Evolutionary conservation across 2,888 invertebrate genomes (phyloP).

Genomic region (Ophion ellenae): DNA sequence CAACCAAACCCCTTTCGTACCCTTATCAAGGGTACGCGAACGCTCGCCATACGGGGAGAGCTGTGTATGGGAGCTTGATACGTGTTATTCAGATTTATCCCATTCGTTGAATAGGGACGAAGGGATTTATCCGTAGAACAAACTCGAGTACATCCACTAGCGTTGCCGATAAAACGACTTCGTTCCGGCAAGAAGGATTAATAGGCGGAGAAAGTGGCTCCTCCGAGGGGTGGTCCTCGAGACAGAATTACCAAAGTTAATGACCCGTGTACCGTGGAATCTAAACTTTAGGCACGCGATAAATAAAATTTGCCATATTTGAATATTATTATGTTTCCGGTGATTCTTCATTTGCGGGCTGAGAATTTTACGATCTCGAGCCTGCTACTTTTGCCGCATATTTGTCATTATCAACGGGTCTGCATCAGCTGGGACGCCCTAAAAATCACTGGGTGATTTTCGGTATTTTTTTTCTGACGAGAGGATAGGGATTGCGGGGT

Average conservation of each 20-base stretch:
- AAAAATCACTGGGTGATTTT: background rate
- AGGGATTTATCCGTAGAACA: conserved; percentile 76
- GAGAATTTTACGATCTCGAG: background rate
- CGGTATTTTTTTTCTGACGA: no score
- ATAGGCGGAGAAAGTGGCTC: conserved; percentile 66
- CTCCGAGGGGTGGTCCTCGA: conserved; percentile 36
- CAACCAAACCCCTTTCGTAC: conserved; percentile 80
- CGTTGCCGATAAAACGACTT: conserved; percentile 73
- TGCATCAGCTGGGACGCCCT: background rate
- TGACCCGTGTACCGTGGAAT: conserved; percentile 48
- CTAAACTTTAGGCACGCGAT: background rate
- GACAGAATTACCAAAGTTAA: conserved; percentile 51
- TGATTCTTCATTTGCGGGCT: background rate
- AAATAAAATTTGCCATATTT: background rate
- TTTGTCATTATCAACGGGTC: background rate
- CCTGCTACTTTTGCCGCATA: background rate
- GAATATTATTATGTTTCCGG: background rate
- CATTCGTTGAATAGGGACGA: conserved; percentile 77
- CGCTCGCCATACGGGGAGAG: conserved; percentile 71
- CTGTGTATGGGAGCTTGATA: conserved; percentile 75
- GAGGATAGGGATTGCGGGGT: no score
- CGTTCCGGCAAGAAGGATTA: conserved; percentile 75
- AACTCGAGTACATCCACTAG: conserved; percentile 74
- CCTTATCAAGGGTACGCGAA: conserved; percentile 79
- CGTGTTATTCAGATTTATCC: conserved; percentile 82